A percentile compares a stretch with the other conserved stretches of the same genome.
Conservation (phyloP, 2,888 invertebrate genomes). For the Dysmachus trigonus region DNA sequence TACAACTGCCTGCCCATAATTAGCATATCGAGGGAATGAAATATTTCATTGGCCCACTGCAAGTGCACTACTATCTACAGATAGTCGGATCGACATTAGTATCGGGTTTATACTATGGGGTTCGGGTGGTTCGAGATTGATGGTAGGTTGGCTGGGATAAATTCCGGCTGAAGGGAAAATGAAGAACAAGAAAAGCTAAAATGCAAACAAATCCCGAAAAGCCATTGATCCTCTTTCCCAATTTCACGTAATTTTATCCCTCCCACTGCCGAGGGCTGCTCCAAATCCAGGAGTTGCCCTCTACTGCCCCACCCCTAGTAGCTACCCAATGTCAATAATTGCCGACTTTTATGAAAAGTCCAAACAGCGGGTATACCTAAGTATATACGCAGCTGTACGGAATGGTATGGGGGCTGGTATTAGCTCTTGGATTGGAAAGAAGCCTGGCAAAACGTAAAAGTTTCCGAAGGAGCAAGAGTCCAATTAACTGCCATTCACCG, state of each 20-base stretch:
- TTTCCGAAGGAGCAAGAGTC: slow-evolving; percentile 1
- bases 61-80: slow-evolving; percentile 1
- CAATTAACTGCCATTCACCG: slow-evolving; percentile 32
- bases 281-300: neutral
- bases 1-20: neutral
- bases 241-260: neutral
- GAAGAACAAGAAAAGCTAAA: slow-evolving; percentile 14
- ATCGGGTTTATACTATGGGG: too few species aligned
- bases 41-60: slow-evolving; percentile 7
- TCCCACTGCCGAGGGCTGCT: neutral
- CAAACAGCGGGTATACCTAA: slow-evolving; percentile 6
- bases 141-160: neutral
- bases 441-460: neutral
- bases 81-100: neutral
- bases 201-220: slow-evolving; percentile 29
- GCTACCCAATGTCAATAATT: slow-evolving; percentile 30
- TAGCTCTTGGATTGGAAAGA: slow-evolving; percentile 25
- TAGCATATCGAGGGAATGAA: neutral
- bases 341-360: slow-evolving; percentile 35
- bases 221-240: slow-evolving; percentile 13
- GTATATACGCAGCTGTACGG: neutral
- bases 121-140: neutral
- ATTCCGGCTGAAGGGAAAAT: neutral
- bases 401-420: neutral
- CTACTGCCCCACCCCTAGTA: neutral